Evolutionary conservation across 2,888 invertebrate species (phyloP).

Genomic region (Lomographa bimaculata): DNA sequence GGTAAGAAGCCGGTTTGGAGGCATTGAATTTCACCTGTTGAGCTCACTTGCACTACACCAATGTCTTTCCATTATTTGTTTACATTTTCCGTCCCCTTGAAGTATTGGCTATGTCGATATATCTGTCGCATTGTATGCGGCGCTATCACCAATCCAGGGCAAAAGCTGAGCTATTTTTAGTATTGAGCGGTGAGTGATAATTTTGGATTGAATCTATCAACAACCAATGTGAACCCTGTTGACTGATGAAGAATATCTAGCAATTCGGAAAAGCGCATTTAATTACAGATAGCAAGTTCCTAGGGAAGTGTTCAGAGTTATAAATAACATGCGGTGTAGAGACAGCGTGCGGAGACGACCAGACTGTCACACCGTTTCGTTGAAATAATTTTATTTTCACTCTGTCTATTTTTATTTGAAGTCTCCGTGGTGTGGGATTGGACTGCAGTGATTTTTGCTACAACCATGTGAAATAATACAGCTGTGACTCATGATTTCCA

Average conservation of each 20-base stretch:
- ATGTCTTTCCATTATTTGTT: conserved; percentile 47
- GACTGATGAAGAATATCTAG: too few relatives aligned
- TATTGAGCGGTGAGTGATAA: conserved; percentile 53
- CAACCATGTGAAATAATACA: conserved; percentile 10
- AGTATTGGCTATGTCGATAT: conserved; percentile 24
- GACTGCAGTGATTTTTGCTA: conserved; percentile 7
- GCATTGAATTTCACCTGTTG: conserved; percentile 70
- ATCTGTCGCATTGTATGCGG: conserved; percentile 26
- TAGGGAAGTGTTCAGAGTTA: conserved; percentile 63
- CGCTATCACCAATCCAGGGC: conserved; percentile 69
- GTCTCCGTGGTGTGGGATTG: conserved; percentile 15
- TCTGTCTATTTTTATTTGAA: conserved; percentile 31
- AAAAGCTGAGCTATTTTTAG: conserved; percentile 69
- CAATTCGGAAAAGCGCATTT: too few relatives aligned
- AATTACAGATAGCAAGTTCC: too few relatives aligned
- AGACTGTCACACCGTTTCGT: conserved; percentile 40
- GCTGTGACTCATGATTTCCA: not conserved
- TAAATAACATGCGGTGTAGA: conserved; percentile 64
- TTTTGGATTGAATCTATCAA: conserved; percentile 50
- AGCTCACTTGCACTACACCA: conserved; percentile 42
- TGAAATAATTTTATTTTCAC: conserved; percentile 32
- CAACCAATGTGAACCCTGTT: conserved; percentile 22
- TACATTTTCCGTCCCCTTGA: conserved; percentile 41
- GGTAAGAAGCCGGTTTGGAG: conserved; percentile 39
- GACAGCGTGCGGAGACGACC: conserved; percentile 46